Conservation (phyloP, 2,797 vertebrate genomes). For the Ispidina picta region DNA sequence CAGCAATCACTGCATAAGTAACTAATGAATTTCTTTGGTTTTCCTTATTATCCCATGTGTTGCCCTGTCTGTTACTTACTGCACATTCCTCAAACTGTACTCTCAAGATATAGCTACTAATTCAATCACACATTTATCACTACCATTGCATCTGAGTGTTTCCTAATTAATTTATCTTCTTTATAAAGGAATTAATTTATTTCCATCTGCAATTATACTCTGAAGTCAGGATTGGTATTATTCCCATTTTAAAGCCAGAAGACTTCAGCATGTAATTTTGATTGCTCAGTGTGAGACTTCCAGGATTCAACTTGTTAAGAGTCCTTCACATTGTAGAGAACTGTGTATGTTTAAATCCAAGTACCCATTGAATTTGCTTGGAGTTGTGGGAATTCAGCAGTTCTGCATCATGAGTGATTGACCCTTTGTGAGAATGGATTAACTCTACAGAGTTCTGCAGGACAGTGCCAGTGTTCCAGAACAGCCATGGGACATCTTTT, state of each 20-base stretch:
- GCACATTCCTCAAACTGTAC: not conserved
- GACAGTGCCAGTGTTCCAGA: not conserved
- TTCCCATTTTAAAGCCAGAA: not conserved
- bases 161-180: not conserved
- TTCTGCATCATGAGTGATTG: not conserved
- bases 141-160: not conserved
- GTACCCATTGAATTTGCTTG: not conserved
- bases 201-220: not conserved
- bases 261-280: not conserved
- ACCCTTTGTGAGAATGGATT: not conserved
- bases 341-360: not conserved
- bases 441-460: not conserved
- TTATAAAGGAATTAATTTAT: not conserved
- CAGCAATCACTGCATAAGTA: not conserved
- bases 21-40: not conserved
- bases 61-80: not conserved
- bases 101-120: not conserved
- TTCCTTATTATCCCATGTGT: slow-evolving; percentile 1
- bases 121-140: not conserved
- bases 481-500: not conserved
- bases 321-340: not conserved
- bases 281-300: not conserved
- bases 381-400: not conserved
- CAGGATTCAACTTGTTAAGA: not conserved
- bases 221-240: not conserved